phyloP scores from a whole-genome alignment of 2,113 vertebrate genomes.

The Eulacestoma nigropectus region DNA sequence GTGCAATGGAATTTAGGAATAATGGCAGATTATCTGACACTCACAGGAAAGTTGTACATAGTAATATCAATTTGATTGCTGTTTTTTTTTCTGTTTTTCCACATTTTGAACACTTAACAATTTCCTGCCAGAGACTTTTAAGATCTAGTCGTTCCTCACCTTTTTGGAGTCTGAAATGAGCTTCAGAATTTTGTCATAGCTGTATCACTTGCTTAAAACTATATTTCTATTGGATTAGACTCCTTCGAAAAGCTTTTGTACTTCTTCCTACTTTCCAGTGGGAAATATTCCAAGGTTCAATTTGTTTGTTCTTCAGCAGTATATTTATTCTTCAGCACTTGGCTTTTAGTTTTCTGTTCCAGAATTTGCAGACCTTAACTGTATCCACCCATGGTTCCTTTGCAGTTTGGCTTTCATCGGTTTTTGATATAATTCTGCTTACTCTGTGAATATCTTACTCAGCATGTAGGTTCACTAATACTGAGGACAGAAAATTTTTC shows the following conservation, averaged over 20 bases:
- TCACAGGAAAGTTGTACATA: background rate
- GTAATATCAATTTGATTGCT: background rate
- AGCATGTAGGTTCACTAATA: background rate
- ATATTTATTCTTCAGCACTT: background rate
- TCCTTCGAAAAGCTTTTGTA: background rate
- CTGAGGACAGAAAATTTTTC: background rate
- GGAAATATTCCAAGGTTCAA: background rate
- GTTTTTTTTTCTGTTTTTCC: background rate
- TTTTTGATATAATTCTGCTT: background rate
- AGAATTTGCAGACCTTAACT: background rate
- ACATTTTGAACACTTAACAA: background rate
- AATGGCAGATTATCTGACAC: background rate
- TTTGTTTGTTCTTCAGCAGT: background rate
- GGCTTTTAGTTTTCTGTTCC: background rate
- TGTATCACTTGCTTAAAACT: background rate
- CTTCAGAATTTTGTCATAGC: background rate
- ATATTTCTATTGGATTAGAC: background rate
- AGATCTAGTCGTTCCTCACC: background rate
- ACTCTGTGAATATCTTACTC: background rate
- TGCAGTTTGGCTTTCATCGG: background rate
- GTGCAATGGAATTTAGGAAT: background rate
- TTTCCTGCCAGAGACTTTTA: background rate
- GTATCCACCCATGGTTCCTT: background rate
- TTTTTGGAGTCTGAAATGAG: background rate
- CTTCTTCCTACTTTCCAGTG: background rate